A percentile compares a stretch with the other conserved stretches of the same genome.
phyloP scores from a whole-genome alignment of 2,797 vertebrate species.

The Tamandua tetradactyla region DNA sequence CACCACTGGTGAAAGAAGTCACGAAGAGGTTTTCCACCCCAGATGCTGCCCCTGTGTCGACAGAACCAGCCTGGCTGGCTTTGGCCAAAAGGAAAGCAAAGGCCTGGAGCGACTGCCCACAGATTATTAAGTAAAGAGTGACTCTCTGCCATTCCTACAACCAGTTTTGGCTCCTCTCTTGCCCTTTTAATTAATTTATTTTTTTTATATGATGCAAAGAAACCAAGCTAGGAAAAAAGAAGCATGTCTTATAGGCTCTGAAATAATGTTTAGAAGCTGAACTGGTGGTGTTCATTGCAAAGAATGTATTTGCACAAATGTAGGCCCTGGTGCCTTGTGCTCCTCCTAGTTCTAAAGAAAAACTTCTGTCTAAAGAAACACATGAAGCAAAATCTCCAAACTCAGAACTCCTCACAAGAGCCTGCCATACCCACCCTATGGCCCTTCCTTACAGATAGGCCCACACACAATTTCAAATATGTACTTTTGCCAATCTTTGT shows the following conservation, averaged over 20 bases:
- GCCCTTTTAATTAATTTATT: slow-evolving; percentile 83
- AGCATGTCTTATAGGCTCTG: slow-evolving; percentile 80
- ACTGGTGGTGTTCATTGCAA: slow-evolving; percentile 58
- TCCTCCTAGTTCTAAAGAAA: slow-evolving; percentile 69
- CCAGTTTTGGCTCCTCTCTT: slow-evolving; percentile 73
- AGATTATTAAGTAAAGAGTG: slow-evolving; percentile 96
- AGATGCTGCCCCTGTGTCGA: slow-evolving; percentile 93
- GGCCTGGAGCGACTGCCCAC: slow-evolving; percentile 99
- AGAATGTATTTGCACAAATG: slow-evolving; percentile 76
- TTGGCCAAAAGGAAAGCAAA: slow-evolving; percentile 99
- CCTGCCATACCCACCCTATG: background rate
- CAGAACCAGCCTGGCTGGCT: slow-evolving; percentile 98
- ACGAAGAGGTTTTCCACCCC: slow-evolving; percentile 95
- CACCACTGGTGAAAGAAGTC: slow-evolving; percentile 93
- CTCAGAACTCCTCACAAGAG: background rate
- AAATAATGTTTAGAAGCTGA: slow-evolving; percentile 68
- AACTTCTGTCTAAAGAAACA: slow-evolving; percentile 48
- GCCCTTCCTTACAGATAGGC: background rate
- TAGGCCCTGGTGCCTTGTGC: slow-evolving; percentile 74
- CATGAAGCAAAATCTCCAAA: slow-evolving; percentile 18
- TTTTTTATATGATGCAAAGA: slow-evolving; percentile 80
- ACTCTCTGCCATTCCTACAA: slow-evolving; percentile 15
- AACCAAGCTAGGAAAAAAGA: slow-evolving; percentile 69
- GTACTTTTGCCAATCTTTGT: slow-evolving; percentile 65
- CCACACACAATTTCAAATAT: background rate